A percentile compares a stretch with the other conserved stretches of the same genome.
Evolutionary conservation across 2,797 vertebrate genomes (phyloP).

Genomic region (Pelobates cultripes): DNA sequence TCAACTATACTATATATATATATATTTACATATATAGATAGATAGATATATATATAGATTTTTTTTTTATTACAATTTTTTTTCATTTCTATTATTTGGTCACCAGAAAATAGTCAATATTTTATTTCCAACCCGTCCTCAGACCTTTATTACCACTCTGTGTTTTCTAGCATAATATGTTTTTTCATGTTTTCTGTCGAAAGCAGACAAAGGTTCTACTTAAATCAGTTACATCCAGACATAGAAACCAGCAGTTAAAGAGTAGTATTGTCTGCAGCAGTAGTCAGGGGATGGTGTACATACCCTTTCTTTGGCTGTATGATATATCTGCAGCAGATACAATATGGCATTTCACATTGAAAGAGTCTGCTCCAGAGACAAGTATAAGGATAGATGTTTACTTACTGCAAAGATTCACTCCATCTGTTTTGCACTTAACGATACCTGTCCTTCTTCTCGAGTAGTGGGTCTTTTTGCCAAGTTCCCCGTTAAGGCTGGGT

Average conservation of each 20-base stretch:
- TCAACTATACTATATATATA: too few species aligned
- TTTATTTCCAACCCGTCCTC: too few species aligned
- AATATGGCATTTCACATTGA: constrained; percentile 53
- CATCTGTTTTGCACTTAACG: constrained; percentile 64
- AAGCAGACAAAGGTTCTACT: constrained; percentile 26
- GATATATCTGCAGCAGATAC: constrained; percentile 60
- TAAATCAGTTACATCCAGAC: neutral
- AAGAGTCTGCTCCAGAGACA: constrained; percentile 51
- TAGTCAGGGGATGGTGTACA: constrained; percentile 17
- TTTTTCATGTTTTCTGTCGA: neutral
- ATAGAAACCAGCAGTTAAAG: constrained; percentile 40
- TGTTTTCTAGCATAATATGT: neutral
- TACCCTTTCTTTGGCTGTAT: constrained; percentile 45
- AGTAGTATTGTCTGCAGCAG: constrained; percentile 33
- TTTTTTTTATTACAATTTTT: too few species aligned
- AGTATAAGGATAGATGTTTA: constrained; percentile 59
- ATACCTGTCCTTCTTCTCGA: constrained; percentile 51
- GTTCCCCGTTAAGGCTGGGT: constrained; percentile 42
- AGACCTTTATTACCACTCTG: neutral
- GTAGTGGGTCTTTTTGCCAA: constrained; percentile 39
- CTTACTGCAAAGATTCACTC: constrained; percentile 58
- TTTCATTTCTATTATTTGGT: too few species aligned
- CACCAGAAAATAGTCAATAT: too few species aligned
- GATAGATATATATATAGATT: too few species aligned
- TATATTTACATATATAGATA: too few species aligned